Percentiles rank a stretch among this genome's conserved stretches.
phyloP scores from a whole-genome alignment of 2,797 vertebrate genomes.

The Amblyraja radiata region DNA sequence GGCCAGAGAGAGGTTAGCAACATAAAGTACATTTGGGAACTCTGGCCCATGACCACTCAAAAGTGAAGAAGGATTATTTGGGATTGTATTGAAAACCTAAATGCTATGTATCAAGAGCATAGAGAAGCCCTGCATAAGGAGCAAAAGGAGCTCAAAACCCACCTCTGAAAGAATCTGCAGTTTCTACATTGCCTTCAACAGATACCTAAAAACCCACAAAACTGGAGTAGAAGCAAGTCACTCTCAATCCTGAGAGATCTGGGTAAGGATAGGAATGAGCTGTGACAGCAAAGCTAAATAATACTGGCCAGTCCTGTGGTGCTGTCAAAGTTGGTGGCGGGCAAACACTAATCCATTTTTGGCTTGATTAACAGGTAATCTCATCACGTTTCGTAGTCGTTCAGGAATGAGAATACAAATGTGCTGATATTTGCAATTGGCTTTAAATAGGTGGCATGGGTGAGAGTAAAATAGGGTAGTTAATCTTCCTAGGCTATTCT shows the following conservation, averaged over 20 bases:
- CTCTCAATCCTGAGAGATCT: too few species aligned
- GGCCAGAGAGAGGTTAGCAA: constrained; percentile 50
- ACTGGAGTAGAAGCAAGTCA: too few species aligned
- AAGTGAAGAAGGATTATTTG: too few species aligned
- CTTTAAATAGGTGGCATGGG: background rate
- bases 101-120: too few species aligned
- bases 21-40: constrained; percentile 42
- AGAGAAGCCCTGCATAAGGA: too few species aligned
- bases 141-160: too few species aligned
- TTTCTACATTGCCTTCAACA: too few species aligned
- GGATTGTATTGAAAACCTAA: too few species aligned
- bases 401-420: background rate
- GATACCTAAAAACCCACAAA: too few species aligned
- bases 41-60: too few species aligned
- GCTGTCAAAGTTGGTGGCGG: background rate
- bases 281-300: background rate
- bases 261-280: background rate
- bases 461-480: background rate
- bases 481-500: background rate
- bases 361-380: background rate
- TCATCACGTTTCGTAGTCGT: background rate
- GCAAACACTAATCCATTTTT: background rate
- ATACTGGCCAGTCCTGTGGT: background rate
- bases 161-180: too few species aligned
- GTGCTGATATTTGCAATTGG: background rate